Conservation (phyloP, 2,113 vertebrate genomes). For the Turdus rufiventris region DNA sequence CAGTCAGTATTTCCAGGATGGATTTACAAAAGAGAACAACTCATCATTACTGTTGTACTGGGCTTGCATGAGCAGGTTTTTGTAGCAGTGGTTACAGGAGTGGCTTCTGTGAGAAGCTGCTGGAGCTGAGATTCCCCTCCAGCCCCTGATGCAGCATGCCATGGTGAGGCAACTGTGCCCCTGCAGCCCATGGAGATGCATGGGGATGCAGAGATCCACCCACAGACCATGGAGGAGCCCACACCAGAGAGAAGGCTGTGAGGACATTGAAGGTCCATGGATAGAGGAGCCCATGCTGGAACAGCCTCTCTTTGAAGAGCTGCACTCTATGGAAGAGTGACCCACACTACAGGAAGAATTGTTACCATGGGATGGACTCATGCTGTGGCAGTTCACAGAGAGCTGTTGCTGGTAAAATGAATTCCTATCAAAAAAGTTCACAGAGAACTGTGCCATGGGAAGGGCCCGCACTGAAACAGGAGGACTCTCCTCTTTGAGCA, state of each 20-base stretch:
- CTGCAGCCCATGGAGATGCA: not conserved
- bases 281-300: not conserved
- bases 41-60: not conserved
- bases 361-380: not conserved
- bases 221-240: accelerated
- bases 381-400: accelerated
- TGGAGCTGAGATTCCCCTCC: not conserved
- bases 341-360: not conserved
- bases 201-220: not conserved
- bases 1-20: not conserved
- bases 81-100: not conserved
- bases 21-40: not conserved
- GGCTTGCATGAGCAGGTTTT: not conserved
- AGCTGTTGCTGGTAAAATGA: not conserved
- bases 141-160: not conserved
- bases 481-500: not conserved
- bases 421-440: not conserved
- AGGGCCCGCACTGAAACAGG: too few species aligned
- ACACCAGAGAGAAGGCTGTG: not conserved
- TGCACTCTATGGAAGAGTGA: accelerated
- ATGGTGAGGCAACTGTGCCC: not conserved
- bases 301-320: not conserved
- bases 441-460: not conserved
- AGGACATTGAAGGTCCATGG: not conserved
- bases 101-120: not conserved